Evolutionary conservation across 2,888 invertebrate species (phyloP).

Genomic region (Nomada flava): DNA sequence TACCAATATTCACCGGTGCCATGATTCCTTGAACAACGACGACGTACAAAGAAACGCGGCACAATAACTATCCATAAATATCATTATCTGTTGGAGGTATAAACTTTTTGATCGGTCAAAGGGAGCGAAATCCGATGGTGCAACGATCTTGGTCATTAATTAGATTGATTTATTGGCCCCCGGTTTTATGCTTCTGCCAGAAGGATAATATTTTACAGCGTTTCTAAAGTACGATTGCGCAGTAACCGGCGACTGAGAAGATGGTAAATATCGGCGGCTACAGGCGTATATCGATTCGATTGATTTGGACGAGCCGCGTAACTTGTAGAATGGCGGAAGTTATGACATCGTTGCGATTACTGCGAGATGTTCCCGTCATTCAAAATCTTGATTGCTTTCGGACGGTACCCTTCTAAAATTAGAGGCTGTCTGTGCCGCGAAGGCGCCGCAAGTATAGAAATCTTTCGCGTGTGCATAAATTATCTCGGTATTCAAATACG

Average conservation of each 20-base stretch:
- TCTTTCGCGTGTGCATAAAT: background rate
- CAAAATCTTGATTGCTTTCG: background rate
- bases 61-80: constrained; percentile 25
- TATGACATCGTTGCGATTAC: constrained; percentile 12
- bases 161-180: constrained; percentile 47
- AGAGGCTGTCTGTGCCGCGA: background rate
- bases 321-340: background rate
- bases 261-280: constrained; percentile 11
- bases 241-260: background rate
- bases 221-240: constrained; percentile 10
- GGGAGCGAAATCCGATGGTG: constrained; percentile 25
- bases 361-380: constrained; percentile 5
- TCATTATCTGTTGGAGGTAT: constrained; percentile 19
- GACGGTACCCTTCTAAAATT: background rate
- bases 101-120: constrained; percentile 31
- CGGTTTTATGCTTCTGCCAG: constrained; percentile 12
- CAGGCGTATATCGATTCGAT: constrained; percentile 6
- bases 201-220: constrained; percentile 43
- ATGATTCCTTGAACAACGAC: background rate
- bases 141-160: constrained; percentile 35
- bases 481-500: background rate
- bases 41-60: background rate
- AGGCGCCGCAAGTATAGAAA: background rate
- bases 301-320: constrained; percentile 19
- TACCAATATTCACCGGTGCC: background rate